Evolutionary conservation across 1,140 invertebrate genomes (phyloP), one percentile per base, ranked within the genome.

Genomic region (Radopholus similis): DNA sequence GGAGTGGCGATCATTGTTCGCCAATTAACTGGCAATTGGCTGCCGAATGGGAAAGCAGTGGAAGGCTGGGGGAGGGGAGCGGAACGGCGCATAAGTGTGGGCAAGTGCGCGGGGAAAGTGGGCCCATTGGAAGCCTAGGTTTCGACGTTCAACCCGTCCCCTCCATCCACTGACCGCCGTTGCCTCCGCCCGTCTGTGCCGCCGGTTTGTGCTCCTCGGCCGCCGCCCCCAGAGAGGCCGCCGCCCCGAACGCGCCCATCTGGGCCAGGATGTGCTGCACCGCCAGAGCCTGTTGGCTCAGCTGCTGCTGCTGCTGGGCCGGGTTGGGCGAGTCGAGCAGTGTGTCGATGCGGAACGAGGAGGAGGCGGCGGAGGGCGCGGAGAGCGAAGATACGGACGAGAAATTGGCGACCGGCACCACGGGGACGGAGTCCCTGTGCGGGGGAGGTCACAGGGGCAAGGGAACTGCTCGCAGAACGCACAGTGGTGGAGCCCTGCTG

Each of bases 181-280:
- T 49, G 38, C 37, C 59, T 26, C 34, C 21, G 28, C 21, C 18
- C 28, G 28, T 21, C 28, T 11, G 18, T 32, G 59, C 28, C 32
- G 18, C n/a, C 6, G 35, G 35, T 54, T 54, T 28, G 30, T 62
- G 40, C 42, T 62, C 59, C 28, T 47, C 30, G 21, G 49, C 30
- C 32, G 32, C 26, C 40, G 21, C 2, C 8, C n/a, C 47, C 23
- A 51, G 9, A 23, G 30, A 51, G 34, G 57, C 18, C 34, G 38
- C 11, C 30, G 59, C 9, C 23, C 21, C 47, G 47, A 51, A 51
- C n/a, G 15, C 21, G 21, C 47, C 21, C 40, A 62, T 42, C 21
- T 62, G 59, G n/a, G 37, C 59, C 40, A 62, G 37, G 21, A 62
- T 32, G 23, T 62, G 30, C 49, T 62, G 59, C 42, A 62, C 59